A percentile compares a stretch with the other conserved stretches of the same genome.
These are phyloP conservation scores for Echeneis naucrates DNA, from an alignment of 2,797 vertebrate species.

Conservation along the genomic window DNA sequence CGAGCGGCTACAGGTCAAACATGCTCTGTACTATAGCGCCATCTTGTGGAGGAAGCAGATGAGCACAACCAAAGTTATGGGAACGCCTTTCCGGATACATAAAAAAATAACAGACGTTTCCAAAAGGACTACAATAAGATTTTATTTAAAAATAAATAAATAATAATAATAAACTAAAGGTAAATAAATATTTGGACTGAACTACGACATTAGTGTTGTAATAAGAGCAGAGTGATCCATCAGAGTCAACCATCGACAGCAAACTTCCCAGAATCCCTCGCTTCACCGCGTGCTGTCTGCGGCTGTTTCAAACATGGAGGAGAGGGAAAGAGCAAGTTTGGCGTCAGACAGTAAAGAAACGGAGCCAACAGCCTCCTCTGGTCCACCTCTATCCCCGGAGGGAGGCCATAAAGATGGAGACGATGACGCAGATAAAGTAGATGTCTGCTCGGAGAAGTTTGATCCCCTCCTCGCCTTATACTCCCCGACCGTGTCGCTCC, in stretches of 20 bases:
- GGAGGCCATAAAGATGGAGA: conserved; percentile 28
- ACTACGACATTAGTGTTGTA: background rate
- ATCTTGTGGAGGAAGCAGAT: conserved; percentile 10
- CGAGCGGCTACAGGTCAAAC: accelerated
- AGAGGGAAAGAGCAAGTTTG: conserved; percentile 60
- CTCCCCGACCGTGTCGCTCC: conserved; percentile 84
- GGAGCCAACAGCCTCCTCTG: background rate
- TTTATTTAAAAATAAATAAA: too few relatives aligned
- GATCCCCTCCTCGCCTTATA: conserved; percentile 93
- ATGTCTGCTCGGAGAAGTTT: conserved; percentile 91
- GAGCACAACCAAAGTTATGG: background rate
- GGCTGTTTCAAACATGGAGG: conserved; percentile 90
- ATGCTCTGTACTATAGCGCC: conserved; percentile 11
- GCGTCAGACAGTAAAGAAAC: conserved; percentile 16
- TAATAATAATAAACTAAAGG: too few relatives aligned
- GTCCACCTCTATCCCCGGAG: too few relatives aligned
- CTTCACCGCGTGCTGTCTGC: conserved; percentile 44
- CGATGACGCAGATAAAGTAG: conserved; percentile 75
- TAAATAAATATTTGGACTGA: background rate
- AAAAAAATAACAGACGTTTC: too few relatives aligned
- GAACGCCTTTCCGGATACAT: background rate
- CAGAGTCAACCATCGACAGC: background rate
- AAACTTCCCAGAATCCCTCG: conserved; percentile 45
- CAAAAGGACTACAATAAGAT: too few relatives aligned
- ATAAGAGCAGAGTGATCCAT: conserved; percentile 20